Conservation (phyloP, 2,113 vertebrate genomes). For the Pipa parva region DNA sequence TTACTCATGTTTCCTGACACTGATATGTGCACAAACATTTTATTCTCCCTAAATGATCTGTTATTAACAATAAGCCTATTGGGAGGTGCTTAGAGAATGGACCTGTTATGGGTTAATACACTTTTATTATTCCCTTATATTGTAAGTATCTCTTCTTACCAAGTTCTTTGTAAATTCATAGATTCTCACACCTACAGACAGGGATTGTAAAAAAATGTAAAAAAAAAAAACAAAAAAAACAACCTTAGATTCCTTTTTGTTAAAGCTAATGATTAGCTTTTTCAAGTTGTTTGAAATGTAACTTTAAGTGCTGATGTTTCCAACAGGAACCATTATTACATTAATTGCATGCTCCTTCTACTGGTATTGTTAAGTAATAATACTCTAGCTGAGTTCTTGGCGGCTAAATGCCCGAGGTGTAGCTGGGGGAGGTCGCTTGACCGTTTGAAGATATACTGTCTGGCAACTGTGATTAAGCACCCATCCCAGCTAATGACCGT, state of each 20-base stretch:
- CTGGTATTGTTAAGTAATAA: conserved; percentile 24
- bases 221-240: not conserved
- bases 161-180: not conserved
- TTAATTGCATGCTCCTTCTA: conserved; percentile 16
- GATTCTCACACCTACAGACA: not conserved
- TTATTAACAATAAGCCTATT: too few species aligned
- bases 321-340: conserved; percentile 20
- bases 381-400: conserved; percentile 8
- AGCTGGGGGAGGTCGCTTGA: conserved; percentile 17
- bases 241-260: not conserved
- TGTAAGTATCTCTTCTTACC: not conserved
- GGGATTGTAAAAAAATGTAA: not conserved
- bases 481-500: conserved; percentile 16
- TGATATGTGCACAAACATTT: too few species aligned
- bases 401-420: conserved; percentile 26
- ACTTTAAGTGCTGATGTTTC: conserved; percentile 12
- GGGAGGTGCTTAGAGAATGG: too few species aligned
- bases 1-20: too few species aligned
- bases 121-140: too few species aligned
- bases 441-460: conserved; percentile 25
- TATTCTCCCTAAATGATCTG: too few species aligned
- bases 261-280: not conserved
- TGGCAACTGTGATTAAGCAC: conserved; percentile 23
- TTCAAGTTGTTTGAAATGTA: not conserved
- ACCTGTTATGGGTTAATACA: too few species aligned